Base-by-base conservation (phyloP, 1,140 invertebrate genomes). In the Nautilus pompilius region DNA sequence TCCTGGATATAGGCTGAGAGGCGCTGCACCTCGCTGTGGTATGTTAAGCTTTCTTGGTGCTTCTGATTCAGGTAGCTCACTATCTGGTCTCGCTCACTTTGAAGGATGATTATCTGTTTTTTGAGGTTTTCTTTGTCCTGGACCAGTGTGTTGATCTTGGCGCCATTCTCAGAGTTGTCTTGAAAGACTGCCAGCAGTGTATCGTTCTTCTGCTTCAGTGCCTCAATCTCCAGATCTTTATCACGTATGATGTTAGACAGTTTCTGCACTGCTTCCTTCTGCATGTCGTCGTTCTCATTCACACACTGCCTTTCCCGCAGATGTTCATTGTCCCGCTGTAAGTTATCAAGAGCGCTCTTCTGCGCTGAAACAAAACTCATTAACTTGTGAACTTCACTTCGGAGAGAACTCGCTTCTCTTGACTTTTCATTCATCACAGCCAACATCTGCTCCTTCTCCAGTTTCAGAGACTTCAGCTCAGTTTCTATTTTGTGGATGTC, bases 11-110 rank as follows among this genome's bases (percentile, higher is more conserved):
- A 63, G 6, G 67, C 73, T 22, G 87, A 87, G n/a, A 95, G 72
- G 36, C 90, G 86, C 76, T 93, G 90, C 58, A 93, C 90, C 83
- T 95, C 92, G 3, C 82, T 85, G 68, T 94, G 91, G 80, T 93
- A 94, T 51, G 89, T 87, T 2, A 92, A 73, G 73, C 87, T 92
- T 80, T 95, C 92, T 60, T 90, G 87, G 67, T 95, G 91, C 83
- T 95, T 95, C 49, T 88, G 83, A 67, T 89, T 90, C 0, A 93
- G 81, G 5, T 89, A 84, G 57, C 86, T 86, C 29, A 92, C 88
- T n/a, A 93, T 82, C 79, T 92, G 88, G 46, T 88, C 87, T 72
- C 90, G 88, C 73, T 93, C 91, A 2, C 56, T 76, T 70, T 81
- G 79, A 26, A 82, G 72, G 0, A 63, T 57, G 24, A 68, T 60